Conservation (phyloP, 2,888 invertebrate species). For the Acrobasis suavella region DNA sequence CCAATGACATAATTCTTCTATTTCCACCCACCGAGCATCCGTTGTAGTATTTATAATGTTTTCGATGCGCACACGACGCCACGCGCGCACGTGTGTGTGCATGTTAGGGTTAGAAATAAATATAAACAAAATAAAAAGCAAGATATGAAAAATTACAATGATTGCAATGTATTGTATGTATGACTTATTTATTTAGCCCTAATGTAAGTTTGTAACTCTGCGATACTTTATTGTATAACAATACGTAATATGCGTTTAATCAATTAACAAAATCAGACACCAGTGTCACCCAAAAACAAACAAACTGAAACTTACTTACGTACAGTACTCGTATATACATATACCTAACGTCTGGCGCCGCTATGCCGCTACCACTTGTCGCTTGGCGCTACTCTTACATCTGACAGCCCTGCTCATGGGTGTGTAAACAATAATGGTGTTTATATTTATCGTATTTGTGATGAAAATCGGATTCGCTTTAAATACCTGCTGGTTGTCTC, state of each 20-base stretch:
- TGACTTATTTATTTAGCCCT: no score
- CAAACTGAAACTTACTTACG: no score
- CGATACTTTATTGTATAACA: no score
- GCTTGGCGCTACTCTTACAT: not conserved
- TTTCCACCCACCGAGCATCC: conserved; percentile 54
- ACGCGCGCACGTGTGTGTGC: conserved; percentile 23
- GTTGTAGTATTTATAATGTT: conserved; percentile 55
- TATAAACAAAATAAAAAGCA: not conserved
- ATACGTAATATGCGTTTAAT: no score
- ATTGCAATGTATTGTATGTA: no score
- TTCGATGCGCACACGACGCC: conserved; percentile 31
- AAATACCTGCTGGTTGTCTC: not conserved
- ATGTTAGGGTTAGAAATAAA: conserved; percentile 2
- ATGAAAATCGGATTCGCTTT: conserved; percentile 13
- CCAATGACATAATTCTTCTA: conserved; percentile 71
- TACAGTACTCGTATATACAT: no score
- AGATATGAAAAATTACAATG: no score
- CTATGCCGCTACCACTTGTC: no score
- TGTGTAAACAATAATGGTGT: conserved; percentile 26
- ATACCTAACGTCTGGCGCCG: no score
- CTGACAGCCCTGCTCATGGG: conserved; percentile 10
- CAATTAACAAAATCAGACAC: no score
- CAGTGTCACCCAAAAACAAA: no score
- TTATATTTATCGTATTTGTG: conserved; percentile 20
- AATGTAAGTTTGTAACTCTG: no score